Percentiles rank a stretch among this genome's conserved stretches.
Evolutionary conservation across 2,113 vertebrate genomes (phyloP).

Genomic region (Raja brachyura): DNA sequence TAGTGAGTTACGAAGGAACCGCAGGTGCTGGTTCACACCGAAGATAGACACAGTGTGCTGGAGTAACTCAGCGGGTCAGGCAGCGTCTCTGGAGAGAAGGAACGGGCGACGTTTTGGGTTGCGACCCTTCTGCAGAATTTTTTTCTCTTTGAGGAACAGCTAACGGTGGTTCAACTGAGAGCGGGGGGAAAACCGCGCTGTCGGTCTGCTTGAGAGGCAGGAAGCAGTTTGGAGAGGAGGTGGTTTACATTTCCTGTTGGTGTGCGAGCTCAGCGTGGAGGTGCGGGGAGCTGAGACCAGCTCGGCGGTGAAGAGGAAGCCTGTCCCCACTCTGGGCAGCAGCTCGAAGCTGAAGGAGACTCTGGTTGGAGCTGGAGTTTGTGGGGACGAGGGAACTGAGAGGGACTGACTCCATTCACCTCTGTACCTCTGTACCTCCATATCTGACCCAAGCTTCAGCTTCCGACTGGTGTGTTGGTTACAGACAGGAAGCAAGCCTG

Average conservation of each 20-base stretch:
- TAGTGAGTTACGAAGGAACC: too few relatives aligned
- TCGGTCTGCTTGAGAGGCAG: background rate
- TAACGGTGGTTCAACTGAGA: background rate
- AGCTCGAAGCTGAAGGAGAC: background rate
- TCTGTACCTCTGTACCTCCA: background rate
- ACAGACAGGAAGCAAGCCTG: background rate
- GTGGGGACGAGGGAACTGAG: too few relatives aligned
- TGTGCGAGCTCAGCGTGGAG: background rate
- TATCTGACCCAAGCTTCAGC: background rate
- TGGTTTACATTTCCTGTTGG: conserved; percentile 29
- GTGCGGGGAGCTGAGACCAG: background rate
- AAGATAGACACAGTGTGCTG: too few relatives aligned
- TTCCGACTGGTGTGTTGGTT: background rate
- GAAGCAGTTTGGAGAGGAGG: conserved; percentile 20
- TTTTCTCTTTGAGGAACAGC: background rate
- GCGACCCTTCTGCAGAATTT: too few relatives aligned
- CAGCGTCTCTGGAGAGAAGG: too few relatives aligned
- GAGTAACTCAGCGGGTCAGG: too few relatives aligned
- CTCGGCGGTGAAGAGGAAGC: background rate
- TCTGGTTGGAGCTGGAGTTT: background rate
- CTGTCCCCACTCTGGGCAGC: background rate
- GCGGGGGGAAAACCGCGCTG: background rate
- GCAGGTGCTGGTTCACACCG: too few relatives aligned
- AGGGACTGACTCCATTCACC: background rate
- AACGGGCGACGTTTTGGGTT: too few relatives aligned